phyloP scores from a whole-genome alignment of 2,113 vertebrate species.

The Poeciliopsis retropinna region DNA sequence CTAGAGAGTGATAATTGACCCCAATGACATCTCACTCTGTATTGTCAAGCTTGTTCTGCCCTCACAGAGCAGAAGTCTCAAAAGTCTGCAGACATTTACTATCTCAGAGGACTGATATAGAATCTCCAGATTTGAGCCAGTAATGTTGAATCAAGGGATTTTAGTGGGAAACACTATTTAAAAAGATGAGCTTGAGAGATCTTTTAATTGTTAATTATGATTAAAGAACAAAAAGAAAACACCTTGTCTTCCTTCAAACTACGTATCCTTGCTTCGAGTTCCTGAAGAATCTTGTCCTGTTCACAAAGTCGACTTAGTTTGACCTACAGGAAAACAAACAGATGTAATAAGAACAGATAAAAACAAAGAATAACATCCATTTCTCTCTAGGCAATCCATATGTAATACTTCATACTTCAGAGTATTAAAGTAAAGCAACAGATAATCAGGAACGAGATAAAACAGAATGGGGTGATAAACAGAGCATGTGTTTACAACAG shows the following conservation, averaged over 20 bases:
- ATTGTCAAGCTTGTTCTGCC: background rate
- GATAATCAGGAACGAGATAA: conserved; percentile 13
- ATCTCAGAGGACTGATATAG: background rate
- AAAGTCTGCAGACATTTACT: background rate
- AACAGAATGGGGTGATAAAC: conserved; percentile 19
- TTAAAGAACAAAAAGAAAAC: conserved; percentile 19
- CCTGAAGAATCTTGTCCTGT: conserved; percentile 96
- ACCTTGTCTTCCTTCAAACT: conserved; percentile 97
- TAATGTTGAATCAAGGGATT: background rate
- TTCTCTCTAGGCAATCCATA: background rate
- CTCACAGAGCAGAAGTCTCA: background rate
- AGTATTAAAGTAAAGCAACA: conserved; percentile 2
- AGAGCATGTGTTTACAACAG: conserved; percentile 25
- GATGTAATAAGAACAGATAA: conserved; percentile 5
- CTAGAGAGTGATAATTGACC: too few species aligned
- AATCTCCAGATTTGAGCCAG: background rate
- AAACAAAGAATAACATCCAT: conserved; percentile 1
- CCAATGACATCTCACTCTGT: background rate
- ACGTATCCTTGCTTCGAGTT: conserved; percentile 91
- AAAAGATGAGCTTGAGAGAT: background rate
- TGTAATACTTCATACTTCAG: background rate
- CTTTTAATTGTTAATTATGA: background rate
- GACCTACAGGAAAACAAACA: conserved; percentile 80
- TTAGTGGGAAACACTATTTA: background rate
- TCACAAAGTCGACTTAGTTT: conserved; percentile 95